Evolutionary conservation across 2,113 vertebrate species (phyloP).

Genomic region (Myodes glareolus): DNA sequence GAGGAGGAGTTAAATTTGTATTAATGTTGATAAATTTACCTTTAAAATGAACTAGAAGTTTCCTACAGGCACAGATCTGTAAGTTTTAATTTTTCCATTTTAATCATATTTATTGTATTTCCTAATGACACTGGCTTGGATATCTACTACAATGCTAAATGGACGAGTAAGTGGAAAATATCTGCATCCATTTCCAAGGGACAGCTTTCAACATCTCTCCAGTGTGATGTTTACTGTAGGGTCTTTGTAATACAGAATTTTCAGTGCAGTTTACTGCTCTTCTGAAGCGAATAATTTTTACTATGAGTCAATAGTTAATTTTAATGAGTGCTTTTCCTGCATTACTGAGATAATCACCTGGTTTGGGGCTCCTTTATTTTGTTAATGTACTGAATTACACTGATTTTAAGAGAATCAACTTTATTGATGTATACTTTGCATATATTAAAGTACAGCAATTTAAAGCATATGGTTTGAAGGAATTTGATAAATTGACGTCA

Average conservation of each 20-base stretch:
- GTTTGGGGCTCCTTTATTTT: not conserved
- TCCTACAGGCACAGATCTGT: not conserved
- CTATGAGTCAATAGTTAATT: conserved; percentile 4
- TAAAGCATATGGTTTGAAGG: not conserved
- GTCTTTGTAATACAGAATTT: conserved; percentile 19
- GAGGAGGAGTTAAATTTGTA: not conserved
- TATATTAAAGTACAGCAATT: not conserved
- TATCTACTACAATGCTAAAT: not conserved
- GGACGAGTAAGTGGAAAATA: not conserved
- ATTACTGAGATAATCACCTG: conserved; percentile 8
- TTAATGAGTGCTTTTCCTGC: not conserved
- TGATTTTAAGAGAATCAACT: not conserved
- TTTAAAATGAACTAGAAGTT: not conserved
- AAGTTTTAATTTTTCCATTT: conserved; percentile 37
- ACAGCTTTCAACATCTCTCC: not conserved
- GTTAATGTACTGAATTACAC: conserved; percentile 1
- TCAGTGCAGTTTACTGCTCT: not conserved
- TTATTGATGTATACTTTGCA: conserved; percentile 4
- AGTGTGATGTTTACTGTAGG: not conserved
- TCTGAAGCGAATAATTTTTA: conserved; percentile 6
- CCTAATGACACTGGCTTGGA: not conserved
- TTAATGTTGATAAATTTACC: not conserved
- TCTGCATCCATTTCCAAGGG: not conserved
- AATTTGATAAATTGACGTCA: not conserved
- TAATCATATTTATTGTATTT: not conserved